Conservation (phyloP, 2,888 invertebrate species). For the Lepidochrysops patricia region DNA sequence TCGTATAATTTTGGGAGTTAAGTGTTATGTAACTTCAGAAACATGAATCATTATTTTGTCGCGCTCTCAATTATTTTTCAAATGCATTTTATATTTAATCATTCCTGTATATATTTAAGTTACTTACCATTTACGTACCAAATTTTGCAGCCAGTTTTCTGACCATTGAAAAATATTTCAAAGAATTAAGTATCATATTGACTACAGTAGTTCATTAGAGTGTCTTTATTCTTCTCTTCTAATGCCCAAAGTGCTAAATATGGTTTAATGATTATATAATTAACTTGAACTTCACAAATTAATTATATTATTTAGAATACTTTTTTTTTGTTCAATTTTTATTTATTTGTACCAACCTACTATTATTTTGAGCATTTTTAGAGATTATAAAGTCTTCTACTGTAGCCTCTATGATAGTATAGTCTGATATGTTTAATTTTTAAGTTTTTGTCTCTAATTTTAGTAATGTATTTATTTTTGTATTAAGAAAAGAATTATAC, state of each 20-base stretch:
- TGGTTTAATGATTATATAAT: too few species aligned
- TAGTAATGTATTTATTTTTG: slow-evolving; percentile 26
- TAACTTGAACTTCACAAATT: too few species aligned
- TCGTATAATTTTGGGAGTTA: not conserved
- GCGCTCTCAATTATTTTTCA: not conserved
- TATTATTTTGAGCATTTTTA: not conserved
- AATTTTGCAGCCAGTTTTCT: slow-evolving; percentile 53
- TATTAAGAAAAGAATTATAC: slow-evolving; percentile 37
- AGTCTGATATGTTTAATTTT: slow-evolving; percentile 2
- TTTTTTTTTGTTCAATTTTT: too few species aligned
- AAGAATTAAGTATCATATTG: slow-evolving; percentile 20
- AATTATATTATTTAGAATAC: too few species aligned
- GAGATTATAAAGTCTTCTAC: not conserved
- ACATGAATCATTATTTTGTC: not conserved
- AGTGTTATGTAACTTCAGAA: not conserved
- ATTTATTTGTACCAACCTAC: too few species aligned
- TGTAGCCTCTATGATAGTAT: not conserved
- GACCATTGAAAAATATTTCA: slow-evolving; percentile 29
- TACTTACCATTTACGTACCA: slow-evolving; percentile 47
- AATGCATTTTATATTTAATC: slow-evolving; percentile 27
- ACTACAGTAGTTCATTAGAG: not conserved
- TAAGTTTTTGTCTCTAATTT: slow-evolving; percentile 16
- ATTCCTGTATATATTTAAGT: slow-evolving; percentile 33
- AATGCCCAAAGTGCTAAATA: not conserved
- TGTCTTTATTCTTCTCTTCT: not conserved